Evolutionary conservation across 2,888 invertebrate species (phyloP).

Genomic region (Phalera bucephala): DNA sequence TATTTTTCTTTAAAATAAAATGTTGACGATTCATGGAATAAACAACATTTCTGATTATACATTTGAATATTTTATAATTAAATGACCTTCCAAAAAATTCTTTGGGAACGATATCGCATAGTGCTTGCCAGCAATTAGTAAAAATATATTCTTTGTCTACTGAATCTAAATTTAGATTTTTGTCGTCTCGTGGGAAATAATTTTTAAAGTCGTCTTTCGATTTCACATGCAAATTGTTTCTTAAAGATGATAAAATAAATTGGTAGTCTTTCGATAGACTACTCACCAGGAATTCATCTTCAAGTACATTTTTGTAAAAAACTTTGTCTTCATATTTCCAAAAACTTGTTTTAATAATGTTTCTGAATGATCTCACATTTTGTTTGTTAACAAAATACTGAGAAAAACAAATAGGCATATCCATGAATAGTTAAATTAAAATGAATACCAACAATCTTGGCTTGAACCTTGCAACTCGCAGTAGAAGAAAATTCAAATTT

Average conservation of each 20-base stretch:
- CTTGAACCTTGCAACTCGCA: background rate
- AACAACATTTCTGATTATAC: slow-evolving; percentile 45
- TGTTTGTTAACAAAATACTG: slow-evolving; percentile 68
- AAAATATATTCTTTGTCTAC: slow-evolving; percentile 54
- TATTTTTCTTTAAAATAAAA: slow-evolving; percentile 39
- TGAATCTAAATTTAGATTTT: slow-evolving; percentile 30
- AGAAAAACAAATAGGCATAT: slow-evolving; percentile 52
- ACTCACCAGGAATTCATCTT: slow-evolving; percentile 38
- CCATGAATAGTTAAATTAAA: slow-evolving; percentile 32
- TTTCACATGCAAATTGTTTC: slow-evolving; percentile 43
- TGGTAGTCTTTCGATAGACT: slow-evolving; percentile 38
- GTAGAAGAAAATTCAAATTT: slow-evolving; percentile 36
- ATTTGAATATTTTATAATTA: slow-evolving; percentile 59
- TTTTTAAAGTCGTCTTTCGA: slow-evolving; percentile 57
- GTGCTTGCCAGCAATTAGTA: slow-evolving; percentile 42
- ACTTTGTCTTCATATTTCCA: slow-evolving; percentile 38
- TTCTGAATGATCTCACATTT: slow-evolving; percentile 62
- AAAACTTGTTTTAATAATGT: slow-evolving; percentile 48
- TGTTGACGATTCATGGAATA: slow-evolving; percentile 70
- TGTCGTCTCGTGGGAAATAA: slow-evolving; percentile 39
- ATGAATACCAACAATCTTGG: background rate
- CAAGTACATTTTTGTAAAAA: slow-evolving; percentile 41
- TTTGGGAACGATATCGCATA: slow-evolving; percentile 58
- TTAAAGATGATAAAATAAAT: slow-evolving; percentile 38
- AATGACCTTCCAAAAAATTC: slow-evolving; percentile 52